Evolutionary conservation across 2,888 invertebrate species (phyloP).

Genomic region (Stictocephala bisonia): DNA sequence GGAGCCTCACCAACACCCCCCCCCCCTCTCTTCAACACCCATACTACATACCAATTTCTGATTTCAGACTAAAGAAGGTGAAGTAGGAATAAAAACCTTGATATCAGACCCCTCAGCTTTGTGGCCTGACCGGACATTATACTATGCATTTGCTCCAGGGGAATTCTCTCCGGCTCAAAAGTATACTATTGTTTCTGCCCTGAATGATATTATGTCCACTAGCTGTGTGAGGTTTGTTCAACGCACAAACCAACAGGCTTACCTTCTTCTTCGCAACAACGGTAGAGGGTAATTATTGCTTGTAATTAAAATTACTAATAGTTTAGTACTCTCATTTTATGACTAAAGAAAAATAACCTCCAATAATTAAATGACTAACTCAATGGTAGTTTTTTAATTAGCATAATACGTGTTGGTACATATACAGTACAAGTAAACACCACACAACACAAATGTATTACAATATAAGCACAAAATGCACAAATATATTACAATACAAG

Average conservation of each 20-base stretch:
- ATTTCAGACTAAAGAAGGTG: constrained; percentile 15
- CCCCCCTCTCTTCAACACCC: too few relatives aligned
- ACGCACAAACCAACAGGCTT: constrained; percentile 48
- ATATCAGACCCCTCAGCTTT: constrained; percentile 33
- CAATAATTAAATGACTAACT: too few relatives aligned
- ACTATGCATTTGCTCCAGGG: constrained; percentile 38
- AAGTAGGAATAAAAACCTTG: constrained; percentile 20
- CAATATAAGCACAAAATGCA: too few relatives aligned
- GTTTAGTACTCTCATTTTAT: too few relatives aligned
- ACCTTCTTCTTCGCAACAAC: constrained; percentile 48
- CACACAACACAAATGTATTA: too few relatives aligned
- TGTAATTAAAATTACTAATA: not conserved
- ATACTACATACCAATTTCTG: too few relatives aligned
- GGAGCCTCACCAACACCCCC: too few relatives aligned
- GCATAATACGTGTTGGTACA: too few relatives aligned
- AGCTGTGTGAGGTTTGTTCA: constrained; percentile 52
- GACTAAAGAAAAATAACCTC: too few relatives aligned
- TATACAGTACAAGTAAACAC: too few relatives aligned
- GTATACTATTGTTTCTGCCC: constrained; percentile 36
- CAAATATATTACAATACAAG: too few relatives aligned
- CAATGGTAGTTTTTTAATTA: too few relatives aligned
- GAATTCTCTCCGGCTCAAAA: constrained; percentile 43
- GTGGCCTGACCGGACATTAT: constrained; percentile 43
- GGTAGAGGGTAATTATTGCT: constrained; percentile 29
- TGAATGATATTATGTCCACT: constrained; percentile 49